Evolutionary conservation across 2,888 invertebrate species (phyloP), one percentile per base, ranked within the genome.

Genomic region (Polyommatus icarus): DNA sequence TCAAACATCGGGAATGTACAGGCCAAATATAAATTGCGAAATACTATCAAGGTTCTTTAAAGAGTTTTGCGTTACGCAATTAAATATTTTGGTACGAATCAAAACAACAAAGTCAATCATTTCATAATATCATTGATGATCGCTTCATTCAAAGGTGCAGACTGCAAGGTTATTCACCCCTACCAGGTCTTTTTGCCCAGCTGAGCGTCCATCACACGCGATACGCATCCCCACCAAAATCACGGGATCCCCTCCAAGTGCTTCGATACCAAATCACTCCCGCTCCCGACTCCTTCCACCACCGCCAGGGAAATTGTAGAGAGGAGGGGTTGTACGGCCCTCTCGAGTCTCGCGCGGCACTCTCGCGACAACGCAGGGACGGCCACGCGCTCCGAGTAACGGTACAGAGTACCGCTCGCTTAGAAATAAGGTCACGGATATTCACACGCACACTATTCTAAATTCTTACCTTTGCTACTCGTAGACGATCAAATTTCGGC

Each of bases 211-310:
- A 91, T 88, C 89, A 88, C 88, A 86, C 86, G 84, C 89, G 87
- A 88, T 85, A 87, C 91, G 90, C 94, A 94, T 93, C 94, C 94
- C 94, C 94, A 92, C 94, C 94, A 91, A 91, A 87, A 84, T 46
- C 87, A 87, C 90, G 90, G 89, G 92, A 93, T 93, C 94, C 94
- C 94, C 94, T 93, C 94, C 94, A 94, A 91, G 87, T 89, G 89
- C 88, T 89, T 88, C 84, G 82, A 85, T 84, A 91, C 90, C 89
- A 92, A 93, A 90, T 92, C 90, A 92, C 93, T 92, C 91, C 93
- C 93, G 92, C 92, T 93, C 93, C 93, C 93, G 91, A 87, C 92
- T 90, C 90, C 88, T 91, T 91, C 93, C 93, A 90, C 93, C 91
- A 90, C 91, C 86, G 88, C 85, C 88, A 91, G 90, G 91, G 86